Percentiles rank a stretch among this genome's conserved stretches.
phyloP scores from a whole-genome alignment of 2,888 invertebrate genomes.

The Blera fallax region DNA sequence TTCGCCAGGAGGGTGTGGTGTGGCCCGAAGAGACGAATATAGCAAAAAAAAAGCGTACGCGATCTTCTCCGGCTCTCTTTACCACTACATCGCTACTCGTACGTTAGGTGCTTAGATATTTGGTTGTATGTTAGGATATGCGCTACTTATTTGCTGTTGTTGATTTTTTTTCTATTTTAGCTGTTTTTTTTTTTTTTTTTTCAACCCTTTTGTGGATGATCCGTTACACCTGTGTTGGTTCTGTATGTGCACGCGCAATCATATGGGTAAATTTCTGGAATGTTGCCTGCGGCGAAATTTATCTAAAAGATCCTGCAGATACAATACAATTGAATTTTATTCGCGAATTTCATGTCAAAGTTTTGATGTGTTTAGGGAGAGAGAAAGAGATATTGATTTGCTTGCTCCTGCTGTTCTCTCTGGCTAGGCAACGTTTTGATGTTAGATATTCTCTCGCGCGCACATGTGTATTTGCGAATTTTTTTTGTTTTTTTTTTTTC shows the following conservation, averaged over 20 bases:
- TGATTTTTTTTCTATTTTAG: slow-evolving; percentile 4
- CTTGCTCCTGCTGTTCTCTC: not conserved
- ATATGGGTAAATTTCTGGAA: slow-evolving; percentile 38
- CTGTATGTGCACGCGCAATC: slow-evolving; percentile 30
- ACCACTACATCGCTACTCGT: slow-evolving; percentile 25
- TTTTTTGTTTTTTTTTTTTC: slow-evolving; percentile 25
- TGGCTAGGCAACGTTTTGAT: slow-evolving; percentile 1
- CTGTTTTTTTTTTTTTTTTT: slow-evolving; percentile 18
- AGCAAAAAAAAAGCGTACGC: slow-evolving; percentile 8
- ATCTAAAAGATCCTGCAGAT: slow-evolving; percentile 58
- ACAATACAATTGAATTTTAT: slow-evolving; percentile 63
- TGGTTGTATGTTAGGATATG: slow-evolving; percentile 25
- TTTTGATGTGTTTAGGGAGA: slow-evolving; percentile 11
- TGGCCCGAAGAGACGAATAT: slow-evolving; percentile 9
- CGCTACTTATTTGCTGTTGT: not conserved
- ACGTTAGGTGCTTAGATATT: slow-evolving; percentile 28
- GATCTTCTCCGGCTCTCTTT: slow-evolving; percentile 42
- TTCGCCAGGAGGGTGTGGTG: slow-evolving; percentile 53
- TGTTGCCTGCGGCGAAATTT: slow-evolving; percentile 51
- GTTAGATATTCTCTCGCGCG: slow-evolving; percentile 44
- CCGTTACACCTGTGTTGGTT: slow-evolving; percentile 71
- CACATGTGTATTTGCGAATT: slow-evolving; percentile 58
- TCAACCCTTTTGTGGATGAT: slow-evolving; percentile 66
- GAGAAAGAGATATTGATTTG: slow-evolving; percentile 11
- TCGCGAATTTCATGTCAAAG: slow-evolving; percentile 28